Base-by-base conservation (phyloP, 2,888 invertebrate genomes). In the Hymenopus coronatus region DNA sequence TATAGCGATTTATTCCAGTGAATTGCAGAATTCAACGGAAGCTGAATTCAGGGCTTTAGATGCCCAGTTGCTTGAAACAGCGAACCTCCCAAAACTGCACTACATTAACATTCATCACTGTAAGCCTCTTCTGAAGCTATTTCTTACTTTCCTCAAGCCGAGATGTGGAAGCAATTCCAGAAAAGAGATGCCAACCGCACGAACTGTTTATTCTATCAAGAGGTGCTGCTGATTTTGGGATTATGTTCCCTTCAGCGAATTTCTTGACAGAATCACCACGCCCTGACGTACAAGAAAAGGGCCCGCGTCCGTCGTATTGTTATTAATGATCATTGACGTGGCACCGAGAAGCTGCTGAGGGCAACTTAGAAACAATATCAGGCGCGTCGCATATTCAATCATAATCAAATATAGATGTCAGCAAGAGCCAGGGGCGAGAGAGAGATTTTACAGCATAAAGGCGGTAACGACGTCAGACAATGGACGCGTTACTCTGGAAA, bases 371-470 rank as follows among this genome's bases (percentile, higher is more conserved):
- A 88, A 84, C 84, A 88, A 88, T 84, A 88, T 84, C 81, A 54
- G 70, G 70, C 85, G 81, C 88, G 84, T 84, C 88, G 88, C 85
- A 86, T 89, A 89, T 89, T 89, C 88, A 89, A 89, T 89, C 88
- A 89, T 89, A 89, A 89, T 89, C 85, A 89, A 86, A 89, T 89
- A 86, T 87, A 87, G 30, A 82, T 70, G 83, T 82, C 86, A 89
- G 85, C 28, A 30, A 81, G 46, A 81, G 87, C 54, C 54, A 81
- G 85, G 70, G 20, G 84, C 30, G 33, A 40, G 88, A 46, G 83
- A 88, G 84, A 82, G 30, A 85, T 86, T 89, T 89, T 85, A 89
- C 88, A 89, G 86, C 88, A 89, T 85, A 89, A 89, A 89, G 88
- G 88, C 88, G 88, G 85, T 82, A 54, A 85, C 85, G 88, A 85